These are phyloP conservation scores for Serranus cabrilla DNA, from an alignment of 2,797 vertebrate species.

Conservation along the genomic window DNA sequence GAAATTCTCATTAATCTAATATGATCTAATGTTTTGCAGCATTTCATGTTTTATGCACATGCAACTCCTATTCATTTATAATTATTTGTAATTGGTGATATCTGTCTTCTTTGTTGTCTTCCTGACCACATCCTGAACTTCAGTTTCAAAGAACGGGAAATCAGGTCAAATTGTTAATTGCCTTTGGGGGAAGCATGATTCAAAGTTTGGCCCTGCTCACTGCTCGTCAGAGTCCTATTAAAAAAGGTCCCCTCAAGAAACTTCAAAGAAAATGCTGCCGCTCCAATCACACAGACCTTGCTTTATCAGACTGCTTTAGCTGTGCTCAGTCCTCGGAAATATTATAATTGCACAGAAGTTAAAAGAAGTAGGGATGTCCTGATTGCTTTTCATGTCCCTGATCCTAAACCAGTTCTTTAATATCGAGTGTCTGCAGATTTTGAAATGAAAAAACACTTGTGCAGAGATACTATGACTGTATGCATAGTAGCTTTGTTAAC, in stretches of 20 bases:
- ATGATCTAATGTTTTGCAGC: not conserved
- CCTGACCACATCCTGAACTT: constrained; percentile 45
- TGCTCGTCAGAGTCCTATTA: constrained; percentile 46
- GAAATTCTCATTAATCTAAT: not conserved
- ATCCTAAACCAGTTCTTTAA: constrained; percentile 13
- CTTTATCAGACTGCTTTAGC: constrained; percentile 29
- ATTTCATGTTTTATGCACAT: constrained; percentile 9
- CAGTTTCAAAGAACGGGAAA: constrained; percentile 58
- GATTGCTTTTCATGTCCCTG: constrained; percentile 31
- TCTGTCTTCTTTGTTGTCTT: constrained; percentile 16
- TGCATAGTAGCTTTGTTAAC: not conserved
- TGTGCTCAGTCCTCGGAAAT: constrained; percentile 37
- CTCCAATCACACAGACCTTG: constrained; percentile 38
- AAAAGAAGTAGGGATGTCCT: not conserved
- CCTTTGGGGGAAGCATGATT: constrained; percentile 48
- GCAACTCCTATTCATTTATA: constrained; percentile 1
- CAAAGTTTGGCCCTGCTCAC: constrained; percentile 31
- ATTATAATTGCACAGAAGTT: constrained; percentile 37
- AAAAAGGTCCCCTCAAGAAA: constrained; percentile 43
- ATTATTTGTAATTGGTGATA: constrained; percentile 3
- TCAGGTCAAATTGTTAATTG: constrained; percentile 65
- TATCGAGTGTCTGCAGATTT: not conserved
- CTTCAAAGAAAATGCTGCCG: constrained; percentile 46
- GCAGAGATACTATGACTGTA: not conserved
- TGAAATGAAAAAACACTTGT: not conserved